phyloP scores from a whole-genome alignment of 2,797 vertebrate species.

The Oceanodroma leucorhoa region DNA sequence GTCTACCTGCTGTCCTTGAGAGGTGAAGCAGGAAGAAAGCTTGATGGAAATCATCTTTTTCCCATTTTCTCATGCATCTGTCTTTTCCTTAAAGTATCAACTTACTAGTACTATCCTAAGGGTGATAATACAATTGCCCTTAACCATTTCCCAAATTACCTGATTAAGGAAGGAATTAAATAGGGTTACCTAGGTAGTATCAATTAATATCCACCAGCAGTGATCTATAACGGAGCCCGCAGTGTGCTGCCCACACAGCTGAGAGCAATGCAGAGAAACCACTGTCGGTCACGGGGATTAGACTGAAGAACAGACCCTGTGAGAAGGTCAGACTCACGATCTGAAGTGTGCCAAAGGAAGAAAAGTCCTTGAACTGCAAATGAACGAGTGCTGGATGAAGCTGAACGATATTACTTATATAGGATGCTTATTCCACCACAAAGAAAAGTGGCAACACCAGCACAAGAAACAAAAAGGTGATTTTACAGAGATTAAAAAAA shows the following conservation, averaged over 20 bases:
- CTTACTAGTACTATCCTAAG: not conserved
- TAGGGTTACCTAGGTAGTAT: not conserved
- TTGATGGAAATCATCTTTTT: not conserved
- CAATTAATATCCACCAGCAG: not conserved
- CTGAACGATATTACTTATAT: not conserved
- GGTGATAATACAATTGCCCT: not conserved
- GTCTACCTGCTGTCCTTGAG: not conserved
- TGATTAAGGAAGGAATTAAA: not conserved
- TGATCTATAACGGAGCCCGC: rapidly evolving
- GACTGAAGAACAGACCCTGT: not conserved
- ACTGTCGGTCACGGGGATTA: not conserved
- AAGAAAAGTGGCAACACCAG: not conserved
- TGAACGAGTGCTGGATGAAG: not conserved
- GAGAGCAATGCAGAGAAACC: not conserved
- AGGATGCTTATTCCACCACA: not conserved
- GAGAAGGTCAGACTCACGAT: not conserved
- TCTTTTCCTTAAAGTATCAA: not conserved
- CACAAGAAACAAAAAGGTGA: not conserved
- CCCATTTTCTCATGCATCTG: not conserved
- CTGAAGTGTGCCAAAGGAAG: not conserved
- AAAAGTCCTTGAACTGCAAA: not conserved
- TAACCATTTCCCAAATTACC: not conserved
- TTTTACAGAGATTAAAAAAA: not conserved
- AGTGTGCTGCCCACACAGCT: rapidly evolving
- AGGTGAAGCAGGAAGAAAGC: not conserved